These are phyloP conservation scores for Drosophila equinoxialis DNA, from an alignment of 1,140 invertebrate species.

Conservation along the genomic window DNA sequence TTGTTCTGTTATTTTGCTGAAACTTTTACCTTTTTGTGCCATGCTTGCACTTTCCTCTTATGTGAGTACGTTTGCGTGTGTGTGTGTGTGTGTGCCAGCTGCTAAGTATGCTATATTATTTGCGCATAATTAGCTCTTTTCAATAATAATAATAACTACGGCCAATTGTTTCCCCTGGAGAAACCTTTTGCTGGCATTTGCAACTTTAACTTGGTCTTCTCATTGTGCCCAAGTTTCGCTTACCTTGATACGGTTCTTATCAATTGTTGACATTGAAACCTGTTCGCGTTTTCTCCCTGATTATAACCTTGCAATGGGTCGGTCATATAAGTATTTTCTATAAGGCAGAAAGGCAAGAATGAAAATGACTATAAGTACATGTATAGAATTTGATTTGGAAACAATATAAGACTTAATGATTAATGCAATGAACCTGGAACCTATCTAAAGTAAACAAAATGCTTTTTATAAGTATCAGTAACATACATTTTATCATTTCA, in stretches of 20 bases:
- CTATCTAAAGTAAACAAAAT: too few relatives aligned
- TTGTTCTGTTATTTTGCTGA: slow-evolving; percentile 13
- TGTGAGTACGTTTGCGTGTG: slow-evolving; percentile 27
- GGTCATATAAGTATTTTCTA: too few relatives aligned
- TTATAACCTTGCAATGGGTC: too few relatives aligned
- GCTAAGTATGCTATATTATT: slow-evolving; percentile 59
- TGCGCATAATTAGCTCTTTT: slow-evolving; percentile 76
- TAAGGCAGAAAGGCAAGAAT: too few relatives aligned
- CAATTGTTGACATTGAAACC: background rate
- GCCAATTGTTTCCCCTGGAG: slow-evolving; percentile 40
- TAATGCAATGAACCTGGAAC: too few relatives aligned
- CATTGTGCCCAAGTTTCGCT: background rate
- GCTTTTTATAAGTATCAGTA: too few relatives aligned
- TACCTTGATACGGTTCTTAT: background rate
- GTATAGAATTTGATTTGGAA: too few relatives aligned
- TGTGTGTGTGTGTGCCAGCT: slow-evolving; percentile 25
- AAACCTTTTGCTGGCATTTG: slow-evolving; percentile 41
- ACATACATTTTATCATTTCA: too few relatives aligned
- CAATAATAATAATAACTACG: slow-evolving; percentile 59
- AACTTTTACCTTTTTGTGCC: slow-evolving; percentile 48
- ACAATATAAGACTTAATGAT: too few relatives aligned
- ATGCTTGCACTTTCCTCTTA: slow-evolving; percentile 31
- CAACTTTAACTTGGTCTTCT: slow-evolving; percentile 28
- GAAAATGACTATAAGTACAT: too few relatives aligned
- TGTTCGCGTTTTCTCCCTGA: background rate